These are phyloP conservation scores for Paralvinella palmiformis DNA, from an alignment of 1,140 invertebrate species.

Conservation along the genomic window DNA sequence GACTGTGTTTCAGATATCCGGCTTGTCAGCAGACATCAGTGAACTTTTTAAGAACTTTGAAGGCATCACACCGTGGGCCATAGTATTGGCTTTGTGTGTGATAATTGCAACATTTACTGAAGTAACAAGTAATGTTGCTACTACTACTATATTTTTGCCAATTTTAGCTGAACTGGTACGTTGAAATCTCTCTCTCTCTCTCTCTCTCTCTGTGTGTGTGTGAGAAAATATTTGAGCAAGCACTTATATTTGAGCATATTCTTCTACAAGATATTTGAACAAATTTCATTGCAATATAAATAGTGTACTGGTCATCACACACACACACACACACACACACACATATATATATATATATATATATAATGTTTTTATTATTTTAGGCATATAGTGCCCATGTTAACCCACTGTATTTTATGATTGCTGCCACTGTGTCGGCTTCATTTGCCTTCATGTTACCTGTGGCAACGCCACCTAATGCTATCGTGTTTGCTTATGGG, in stretches of 20 bases:
- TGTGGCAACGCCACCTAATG: slow-evolving; percentile 83
- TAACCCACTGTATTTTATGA: slow-evolving; percentile 80
- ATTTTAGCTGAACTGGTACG: slow-evolving; percentile 47
- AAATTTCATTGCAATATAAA: too few species aligned
- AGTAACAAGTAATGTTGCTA: slow-evolving; percentile 53
- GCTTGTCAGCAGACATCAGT: slow-evolving; percentile 36
- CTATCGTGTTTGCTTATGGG: slow-evolving; percentile 69
- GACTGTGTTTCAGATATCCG: slow-evolving; percentile 29
- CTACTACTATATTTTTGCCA: slow-evolving; percentile 52
- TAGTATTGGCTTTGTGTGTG: slow-evolving; percentile 40
- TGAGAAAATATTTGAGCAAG: too few species aligned
- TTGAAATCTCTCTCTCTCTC: too few species aligned
- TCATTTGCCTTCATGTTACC: slow-evolving; percentile 75
- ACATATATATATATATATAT: neutral
- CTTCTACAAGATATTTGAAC: too few species aligned
- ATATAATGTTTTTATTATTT: slow-evolving; percentile 13
- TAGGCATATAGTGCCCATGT: slow-evolving; percentile 51
- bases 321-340: neutral
- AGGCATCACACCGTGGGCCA: slow-evolving; percentile 30
- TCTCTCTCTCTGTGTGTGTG: too few species aligned
- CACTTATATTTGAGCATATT: too few species aligned
- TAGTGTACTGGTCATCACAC: neutral
- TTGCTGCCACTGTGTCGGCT: slow-evolving; percentile 73
- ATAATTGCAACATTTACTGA: slow-evolving; percentile 51
- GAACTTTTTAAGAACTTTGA: slow-evolving; percentile 26